Evolutionary conservation across 2,113 vertebrate genomes (phyloP), one percentile per base, ranked within the genome.

Genomic region (Channa maculata): DNA sequence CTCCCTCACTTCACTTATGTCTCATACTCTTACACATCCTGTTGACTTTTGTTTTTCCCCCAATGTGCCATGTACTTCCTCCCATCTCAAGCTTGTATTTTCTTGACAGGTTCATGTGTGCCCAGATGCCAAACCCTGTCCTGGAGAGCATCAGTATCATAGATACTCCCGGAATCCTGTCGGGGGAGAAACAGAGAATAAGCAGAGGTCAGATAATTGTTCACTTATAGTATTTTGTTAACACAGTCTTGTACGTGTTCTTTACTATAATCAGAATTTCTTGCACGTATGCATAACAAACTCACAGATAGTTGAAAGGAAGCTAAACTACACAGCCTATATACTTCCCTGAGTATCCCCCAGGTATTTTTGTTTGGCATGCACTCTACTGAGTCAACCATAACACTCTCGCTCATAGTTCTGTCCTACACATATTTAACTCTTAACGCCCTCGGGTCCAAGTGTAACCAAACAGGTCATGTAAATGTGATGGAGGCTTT

Each of bases 91-190:
- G 24, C 8, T 13, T 67, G 34, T 79, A 4, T 71, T 38, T 58
- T 52, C 53, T 13, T 0, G 59, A 8, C 84, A 98, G 96, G 91
- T 98, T 97, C 83, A 96, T 96, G 95, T 98, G 96, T 13, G 96
- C 96, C 41, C 96, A 98, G 91, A 76, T 98, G 89, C 95, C 96
- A 37, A 98, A 97, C 82, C 92, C 96, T 0, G 96, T 98, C 62
- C 89, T 98, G 91, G 96, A 98, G 82, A 98, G 96, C 88, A 98
- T 98, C 86, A 98, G 96, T 84, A 97, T 97, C 92, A 98, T 98
- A 2, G 96, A 98, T 90, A 97, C 96, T 1, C 96, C 96, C 0
- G 96, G 96, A 59, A 98, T 97, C 89, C 92, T 95, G 85, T 95
- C 94, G 0, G 94, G 94, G 34, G 94, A 95, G 85, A 95, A 95